phyloP scores from a whole-genome alignment of 2,888 invertebrate genomes.

The Troides helena region DNA sequence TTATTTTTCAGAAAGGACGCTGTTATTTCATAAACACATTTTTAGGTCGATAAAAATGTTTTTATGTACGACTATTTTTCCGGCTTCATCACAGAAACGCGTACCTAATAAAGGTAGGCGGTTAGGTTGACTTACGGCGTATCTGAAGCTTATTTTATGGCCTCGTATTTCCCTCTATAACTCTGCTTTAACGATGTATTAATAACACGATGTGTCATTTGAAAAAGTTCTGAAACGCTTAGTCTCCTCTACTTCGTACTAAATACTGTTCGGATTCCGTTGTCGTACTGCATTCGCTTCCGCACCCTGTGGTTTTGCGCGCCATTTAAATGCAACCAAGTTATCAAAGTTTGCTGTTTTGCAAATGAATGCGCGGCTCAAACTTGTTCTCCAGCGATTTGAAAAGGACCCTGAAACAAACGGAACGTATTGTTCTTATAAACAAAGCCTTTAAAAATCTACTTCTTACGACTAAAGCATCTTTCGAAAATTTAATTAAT shows the following conservation, averaged over 20 bases:
- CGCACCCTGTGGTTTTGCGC: conserved; percentile 42
- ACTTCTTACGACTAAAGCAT: background rate
- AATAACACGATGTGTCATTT: no score
- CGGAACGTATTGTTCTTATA: conserved; percentile 6
- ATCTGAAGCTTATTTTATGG: no score
- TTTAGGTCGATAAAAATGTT: conserved; percentile 36
- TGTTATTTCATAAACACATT: conserved; percentile 56
- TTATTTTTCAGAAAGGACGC: conserved; percentile 65
- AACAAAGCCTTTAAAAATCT: background rate
- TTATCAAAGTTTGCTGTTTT: conserved; percentile 66
- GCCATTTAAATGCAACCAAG: conserved; percentile 69
- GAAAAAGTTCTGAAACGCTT: no score
- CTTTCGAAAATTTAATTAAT: background rate
- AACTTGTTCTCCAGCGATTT: conserved; percentile 14
- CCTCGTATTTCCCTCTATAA: no score
- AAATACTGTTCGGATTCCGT: background rate
- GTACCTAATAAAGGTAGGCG: background rate
- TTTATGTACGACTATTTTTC: background rate
- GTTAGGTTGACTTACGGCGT: background rate
- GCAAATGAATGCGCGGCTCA: conserved; percentile 55
- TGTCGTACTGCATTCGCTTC: conserved; percentile 34
- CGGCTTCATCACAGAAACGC: background rate
- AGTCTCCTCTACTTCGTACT: no score
- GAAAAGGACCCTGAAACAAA: background rate
- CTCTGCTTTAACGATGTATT: no score